These are phyloP conservation scores for Pangasius larnaudii DNA, from an alignment of 2,797 vertebrate genomes.

Conservation along the genomic window DNA sequence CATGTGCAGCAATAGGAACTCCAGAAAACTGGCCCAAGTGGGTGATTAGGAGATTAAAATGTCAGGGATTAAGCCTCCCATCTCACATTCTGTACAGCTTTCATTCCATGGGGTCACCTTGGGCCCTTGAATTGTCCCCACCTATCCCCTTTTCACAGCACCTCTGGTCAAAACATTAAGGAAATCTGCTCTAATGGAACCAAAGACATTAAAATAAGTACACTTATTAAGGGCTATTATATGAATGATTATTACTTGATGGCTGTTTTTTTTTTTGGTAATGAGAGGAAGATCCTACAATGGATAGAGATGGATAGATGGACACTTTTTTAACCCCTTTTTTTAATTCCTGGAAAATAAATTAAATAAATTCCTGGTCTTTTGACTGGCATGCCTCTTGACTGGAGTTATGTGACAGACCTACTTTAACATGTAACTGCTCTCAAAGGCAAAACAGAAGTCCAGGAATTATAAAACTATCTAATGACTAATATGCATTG, in stretches of 20 bases:
- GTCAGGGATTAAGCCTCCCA: neutral
- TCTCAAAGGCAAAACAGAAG: constrained; percentile 1
- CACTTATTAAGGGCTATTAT: neutral
- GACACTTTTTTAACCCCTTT: neutral
- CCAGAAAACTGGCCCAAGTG: neutral
- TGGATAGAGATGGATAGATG: neutral
- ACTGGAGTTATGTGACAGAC: constrained; percentile 3
- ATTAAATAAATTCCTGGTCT: neutral
- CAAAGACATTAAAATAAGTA: neutral
- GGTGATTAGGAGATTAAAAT: neutral
- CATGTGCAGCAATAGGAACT: neutral
- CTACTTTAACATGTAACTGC: neutral
- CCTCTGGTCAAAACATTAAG: neutral
- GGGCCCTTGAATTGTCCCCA: neutral
- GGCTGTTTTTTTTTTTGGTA: neutral
- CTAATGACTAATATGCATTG: neutral
- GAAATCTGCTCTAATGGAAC: neutral
- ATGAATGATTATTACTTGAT: neutral
- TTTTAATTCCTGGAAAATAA: neutral
- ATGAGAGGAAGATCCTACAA: neutral
- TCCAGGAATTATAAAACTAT: neutral
- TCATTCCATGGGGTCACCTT: neutral
- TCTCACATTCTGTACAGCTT: neutral
- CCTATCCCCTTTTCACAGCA: neutral
- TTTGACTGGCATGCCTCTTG: neutral